These are phyloP conservation scores for Pycnonotus jocosus DNA, from an alignment of 2,113 vertebrate genomes.

Conservation along the genomic window DNA sequence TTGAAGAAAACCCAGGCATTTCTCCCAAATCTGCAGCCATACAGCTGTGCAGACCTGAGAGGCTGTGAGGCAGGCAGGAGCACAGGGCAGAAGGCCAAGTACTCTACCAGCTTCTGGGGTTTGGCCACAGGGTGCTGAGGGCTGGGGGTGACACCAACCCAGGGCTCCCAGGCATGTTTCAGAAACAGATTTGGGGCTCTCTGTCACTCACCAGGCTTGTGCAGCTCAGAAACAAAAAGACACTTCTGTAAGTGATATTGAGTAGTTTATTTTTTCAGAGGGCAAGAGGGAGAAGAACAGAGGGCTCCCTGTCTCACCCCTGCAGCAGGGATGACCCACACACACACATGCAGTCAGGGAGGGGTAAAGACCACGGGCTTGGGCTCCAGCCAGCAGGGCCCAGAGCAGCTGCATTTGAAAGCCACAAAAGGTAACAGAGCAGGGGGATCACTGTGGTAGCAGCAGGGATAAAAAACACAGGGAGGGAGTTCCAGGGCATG, in stretches of 20 bases:
- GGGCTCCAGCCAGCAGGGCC: not conserved
- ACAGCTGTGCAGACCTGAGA: not conserved
- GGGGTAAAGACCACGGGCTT: accelerated
- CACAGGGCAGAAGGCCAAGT: not conserved
- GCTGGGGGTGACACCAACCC: not conserved
- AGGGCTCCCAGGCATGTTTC: not conserved
- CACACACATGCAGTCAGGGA: not conserved
- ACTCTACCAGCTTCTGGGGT: not conserved
- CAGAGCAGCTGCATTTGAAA: not conserved
- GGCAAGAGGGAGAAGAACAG: not conserved
- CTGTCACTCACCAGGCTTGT: not conserved
- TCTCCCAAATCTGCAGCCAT: not conserved
- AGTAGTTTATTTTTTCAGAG: slow-evolving; percentile 45
- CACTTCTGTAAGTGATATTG: not conserved
- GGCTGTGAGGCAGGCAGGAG: not conserved
- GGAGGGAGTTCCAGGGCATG: not conserved
- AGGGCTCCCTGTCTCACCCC: not conserved
- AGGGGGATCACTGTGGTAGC: not conserved
- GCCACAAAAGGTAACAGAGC: not conserved
- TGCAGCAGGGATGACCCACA: not conserved
- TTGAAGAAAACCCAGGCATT: not conserved
- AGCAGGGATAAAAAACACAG: not conserved
- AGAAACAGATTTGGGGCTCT: not conserved
- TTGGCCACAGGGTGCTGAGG: not conserved
- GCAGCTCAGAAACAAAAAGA: not conserved